Percentiles rank a stretch among this genome's conserved stretches.
Evolutionary conservation across 2,888 invertebrate species (phyloP).

Genomic region (Polydrusus pterygomalis): DNA sequence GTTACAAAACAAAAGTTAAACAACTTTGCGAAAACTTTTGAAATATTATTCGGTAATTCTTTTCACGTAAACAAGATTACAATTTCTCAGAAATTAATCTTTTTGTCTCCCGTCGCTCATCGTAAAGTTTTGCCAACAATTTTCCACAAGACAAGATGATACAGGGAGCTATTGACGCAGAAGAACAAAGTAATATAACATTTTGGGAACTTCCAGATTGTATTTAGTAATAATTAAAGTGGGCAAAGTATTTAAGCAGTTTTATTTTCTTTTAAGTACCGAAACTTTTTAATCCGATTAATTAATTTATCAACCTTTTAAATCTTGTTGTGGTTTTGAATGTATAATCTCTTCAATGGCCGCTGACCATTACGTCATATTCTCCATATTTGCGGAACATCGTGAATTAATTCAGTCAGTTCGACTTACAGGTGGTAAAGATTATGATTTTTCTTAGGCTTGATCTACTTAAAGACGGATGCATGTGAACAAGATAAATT

Average conservation of each 20-base stretch:
- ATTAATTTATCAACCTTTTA: too few species aligned
- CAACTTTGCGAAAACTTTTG: slow-evolving; percentile 14
- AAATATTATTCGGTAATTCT: slow-evolving; percentile 55
- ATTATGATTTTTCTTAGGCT: too few species aligned
- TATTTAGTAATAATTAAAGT: background rate
- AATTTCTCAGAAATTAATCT: slow-evolving; percentile 59
- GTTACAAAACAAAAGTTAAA: background rate
- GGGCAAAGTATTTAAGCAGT: background rate
- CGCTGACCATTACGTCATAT: too few species aligned
- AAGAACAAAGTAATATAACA: slow-evolving; percentile 16
- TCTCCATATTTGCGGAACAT: too few species aligned
- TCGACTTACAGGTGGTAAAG: too few species aligned
- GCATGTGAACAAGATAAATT: too few species aligned
- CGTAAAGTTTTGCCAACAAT: slow-evolving; percentile 52
- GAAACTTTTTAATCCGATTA: too few species aligned
- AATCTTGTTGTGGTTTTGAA: too few species aligned
- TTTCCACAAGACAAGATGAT: slow-evolving; percentile 25
- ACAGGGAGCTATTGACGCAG: slow-evolving; percentile 9
- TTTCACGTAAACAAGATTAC: slow-evolving; percentile 59
- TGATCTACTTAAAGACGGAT: too few species aligned
- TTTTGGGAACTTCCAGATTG: slow-evolving; percentile 7
- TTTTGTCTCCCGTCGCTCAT: slow-evolving; percentile 54
- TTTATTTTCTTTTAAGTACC: too few species aligned
- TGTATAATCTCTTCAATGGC: too few species aligned
- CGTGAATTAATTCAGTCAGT: too few species aligned